These are phyloP conservation scores for Charanyca ferruginea DNA, from an alignment of 2,888 invertebrate genomes.

Conservation along the genomic window DNA sequence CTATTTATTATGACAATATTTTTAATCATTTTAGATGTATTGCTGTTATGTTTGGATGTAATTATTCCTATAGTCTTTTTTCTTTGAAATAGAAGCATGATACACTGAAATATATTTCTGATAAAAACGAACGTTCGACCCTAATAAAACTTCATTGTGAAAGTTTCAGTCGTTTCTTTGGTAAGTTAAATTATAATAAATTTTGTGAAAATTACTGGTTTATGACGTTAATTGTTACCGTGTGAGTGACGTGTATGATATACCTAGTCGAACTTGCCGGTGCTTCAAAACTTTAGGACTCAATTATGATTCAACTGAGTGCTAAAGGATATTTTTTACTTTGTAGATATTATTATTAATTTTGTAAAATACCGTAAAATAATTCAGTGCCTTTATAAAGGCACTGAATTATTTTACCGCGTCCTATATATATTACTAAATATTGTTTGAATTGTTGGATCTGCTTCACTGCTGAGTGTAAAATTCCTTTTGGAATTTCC, in stretches of 20 bases:
- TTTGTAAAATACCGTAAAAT: not conserved
- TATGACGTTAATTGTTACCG: slow-evolving; percentile 28
- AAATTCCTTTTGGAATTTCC: not conserved
- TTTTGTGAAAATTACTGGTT: slow-evolving; percentile 28
- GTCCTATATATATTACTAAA: too few relatives aligned
- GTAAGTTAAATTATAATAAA: slow-evolving; percentile 31
- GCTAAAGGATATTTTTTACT: too few relatives aligned
- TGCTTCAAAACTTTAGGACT: not conserved
- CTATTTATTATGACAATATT: too few relatives aligned
- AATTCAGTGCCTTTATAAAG: too few relatives aligned
- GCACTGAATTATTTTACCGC: too few relatives aligned
- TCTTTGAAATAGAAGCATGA: not conserved
- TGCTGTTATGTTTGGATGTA: too few relatives aligned
- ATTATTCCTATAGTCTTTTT: not conserved
- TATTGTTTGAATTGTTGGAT: too few relatives aligned
- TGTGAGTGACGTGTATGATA: slow-evolving; percentile 24
- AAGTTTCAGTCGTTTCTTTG: slow-evolving; percentile 38
- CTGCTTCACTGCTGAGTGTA: too few relatives aligned
- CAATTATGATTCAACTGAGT: too few relatives aligned
- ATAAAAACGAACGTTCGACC: slow-evolving; percentile 25
- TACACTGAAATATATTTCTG: not conserved
- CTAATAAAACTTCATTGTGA: slow-evolving; percentile 29
- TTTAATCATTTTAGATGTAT: too few relatives aligned
- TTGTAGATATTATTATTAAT: not conserved
- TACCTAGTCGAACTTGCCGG: not conserved